Evolutionary conservation across 2,113 vertebrate genomes (phyloP), one percentile per base, ranked within the genome.

Genomic region (Nymphicus hollandicus): DNA sequence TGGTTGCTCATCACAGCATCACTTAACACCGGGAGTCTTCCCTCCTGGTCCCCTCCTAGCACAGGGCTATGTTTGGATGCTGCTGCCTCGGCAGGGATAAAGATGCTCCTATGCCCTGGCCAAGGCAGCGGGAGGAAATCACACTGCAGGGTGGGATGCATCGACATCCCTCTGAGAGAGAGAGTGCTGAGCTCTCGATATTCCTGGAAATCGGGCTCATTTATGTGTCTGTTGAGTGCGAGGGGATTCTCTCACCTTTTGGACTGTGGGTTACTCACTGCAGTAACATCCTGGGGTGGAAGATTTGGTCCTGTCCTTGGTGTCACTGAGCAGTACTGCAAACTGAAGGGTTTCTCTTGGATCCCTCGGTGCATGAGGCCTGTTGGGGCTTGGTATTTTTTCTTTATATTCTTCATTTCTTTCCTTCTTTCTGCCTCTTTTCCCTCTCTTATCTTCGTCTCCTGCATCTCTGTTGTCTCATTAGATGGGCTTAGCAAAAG

Each of bases 21-120:
- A 15, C 6, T 0, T 37, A 60, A 44, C 17, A 11, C 37, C 1
- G 7, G 31, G 28, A 17, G 5, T 6, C 22, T 37, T 39, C 23
- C 16, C 17, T n/a, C 17, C 27, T 12, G 13, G 15, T 25, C 31
- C n/a, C 19, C 39, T n/a, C 3, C 17, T 3, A 2, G 69, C 60
- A 7, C 27, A 25, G 43, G 50, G 43, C 29, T 49, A 49, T 7
- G 43, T 41, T 11, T 80, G 6, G 6, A 5, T 28, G 69, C 46
- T 43, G 44, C 63, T 29, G 43, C 44, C 44, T 28, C 1, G 3
- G 44, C 28, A 3, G 44, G 44, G 31, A 50, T 44, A 6, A 50
- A 7, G 70, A 14, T 12, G 41, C 60, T 86, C 44, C 53, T 23
- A 2, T 1, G 8, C 7, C 20, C 37, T 7, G 58, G 60, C 10